phyloP scores from a whole-genome alignment of 2,113 vertebrate species.

The Malurus melanocephalus region DNA sequence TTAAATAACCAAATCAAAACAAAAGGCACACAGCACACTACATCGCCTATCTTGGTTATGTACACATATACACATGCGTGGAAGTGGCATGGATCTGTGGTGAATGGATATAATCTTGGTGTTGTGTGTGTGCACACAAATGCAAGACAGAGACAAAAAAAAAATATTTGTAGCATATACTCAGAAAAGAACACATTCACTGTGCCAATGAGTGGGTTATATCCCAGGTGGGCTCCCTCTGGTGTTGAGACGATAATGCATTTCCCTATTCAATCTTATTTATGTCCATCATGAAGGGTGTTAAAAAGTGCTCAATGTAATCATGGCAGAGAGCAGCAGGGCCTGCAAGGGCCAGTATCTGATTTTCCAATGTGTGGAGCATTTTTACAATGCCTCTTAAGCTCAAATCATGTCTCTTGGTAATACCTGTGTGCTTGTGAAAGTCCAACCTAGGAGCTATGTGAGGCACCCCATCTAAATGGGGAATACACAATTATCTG shows the following conservation, averaged over 20 bases:
- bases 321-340: not conserved
- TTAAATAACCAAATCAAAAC: slow-evolving; percentile 53
- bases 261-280: not conserved
- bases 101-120: not conserved
- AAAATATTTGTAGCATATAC: not conserved
- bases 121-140: not conserved
- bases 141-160: not conserved
- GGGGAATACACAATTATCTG: not conserved
- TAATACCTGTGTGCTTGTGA: not conserved
- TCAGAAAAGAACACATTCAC: not conserved
- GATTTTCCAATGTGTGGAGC: not conserved
- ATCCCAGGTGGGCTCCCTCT: slow-evolving; percentile 46
- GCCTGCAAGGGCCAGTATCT: accelerated
- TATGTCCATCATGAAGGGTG: not conserved
- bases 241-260: slow-evolving; percentile 7
- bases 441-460: not conserved
- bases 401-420: not conserved
- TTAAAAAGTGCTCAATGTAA: not conserved
- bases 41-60: not conserved
- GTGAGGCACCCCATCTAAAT: not conserved
- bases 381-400: not conserved
- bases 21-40: not conserved
- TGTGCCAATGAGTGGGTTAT: not conserved
- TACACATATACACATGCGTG: not conserved
- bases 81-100: not conserved